These are phyloP conservation scores for Picus viridis DNA, from an alignment of 2,797 vertebrate species.

Conservation along the genomic window DNA sequence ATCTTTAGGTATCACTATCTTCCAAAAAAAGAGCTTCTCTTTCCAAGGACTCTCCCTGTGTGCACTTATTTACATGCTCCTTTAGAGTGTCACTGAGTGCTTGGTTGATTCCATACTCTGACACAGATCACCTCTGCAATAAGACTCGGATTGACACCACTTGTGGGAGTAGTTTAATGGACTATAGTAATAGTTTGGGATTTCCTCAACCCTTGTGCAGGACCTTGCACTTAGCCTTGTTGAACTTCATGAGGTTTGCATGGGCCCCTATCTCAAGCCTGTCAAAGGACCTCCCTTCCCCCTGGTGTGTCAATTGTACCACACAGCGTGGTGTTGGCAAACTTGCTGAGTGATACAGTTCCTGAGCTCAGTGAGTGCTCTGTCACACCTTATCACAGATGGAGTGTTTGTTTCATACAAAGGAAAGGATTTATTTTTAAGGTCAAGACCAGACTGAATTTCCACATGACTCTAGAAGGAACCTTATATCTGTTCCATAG, in stretches of 20 bases:
- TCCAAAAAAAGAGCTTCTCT: not conserved
- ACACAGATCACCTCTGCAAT: fast-evolving
- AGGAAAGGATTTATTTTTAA: not conserved
- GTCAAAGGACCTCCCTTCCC: too few relatives aligned
- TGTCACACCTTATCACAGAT: not conserved
- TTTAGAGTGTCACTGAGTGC: not conserved
- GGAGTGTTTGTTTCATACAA: not conserved
- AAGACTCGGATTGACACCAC: not conserved
- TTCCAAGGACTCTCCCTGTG: fast-evolving
- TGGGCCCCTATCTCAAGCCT: too few relatives aligned
- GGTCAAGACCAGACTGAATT: not conserved
- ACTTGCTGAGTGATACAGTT: not conserved
- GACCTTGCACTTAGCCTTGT: too few relatives aligned
- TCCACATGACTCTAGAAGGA: not conserved
- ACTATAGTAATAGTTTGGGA: not conserved
- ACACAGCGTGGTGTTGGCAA: too few relatives aligned
- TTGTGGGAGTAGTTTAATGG: not conserved
- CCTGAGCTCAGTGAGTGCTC: not conserved
- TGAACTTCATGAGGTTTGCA: too few relatives aligned
- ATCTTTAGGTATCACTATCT: not conserved
- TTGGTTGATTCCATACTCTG: not conserved
- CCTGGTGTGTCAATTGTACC: too few relatives aligned
- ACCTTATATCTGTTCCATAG: not conserved
- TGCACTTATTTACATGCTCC: not conserved
- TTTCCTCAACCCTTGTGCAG: too few relatives aligned